phyloP scores from a whole-genome alignment of 2,113 vertebrate genomes.

The Sciurus niger region DNA sequence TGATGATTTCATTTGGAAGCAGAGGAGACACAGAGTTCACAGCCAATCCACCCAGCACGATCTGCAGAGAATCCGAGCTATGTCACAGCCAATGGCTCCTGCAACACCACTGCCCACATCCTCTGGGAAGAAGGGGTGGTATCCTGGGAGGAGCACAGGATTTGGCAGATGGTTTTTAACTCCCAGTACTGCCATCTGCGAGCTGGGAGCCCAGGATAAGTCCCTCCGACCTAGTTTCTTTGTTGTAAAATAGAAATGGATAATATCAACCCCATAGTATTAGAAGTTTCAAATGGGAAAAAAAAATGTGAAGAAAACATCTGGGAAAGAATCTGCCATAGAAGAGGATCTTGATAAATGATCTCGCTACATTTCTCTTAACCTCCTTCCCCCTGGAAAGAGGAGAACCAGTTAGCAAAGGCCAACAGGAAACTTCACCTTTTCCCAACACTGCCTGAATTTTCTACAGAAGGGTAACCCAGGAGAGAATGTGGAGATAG shows the following conservation, averaged over 20 bases:
- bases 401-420: background rate
- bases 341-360: background rate
- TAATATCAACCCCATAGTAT: background rate
- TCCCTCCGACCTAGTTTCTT: background rate
- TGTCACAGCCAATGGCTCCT: background rate
- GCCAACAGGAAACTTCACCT: background rate
- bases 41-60: background rate
- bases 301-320: background rate
- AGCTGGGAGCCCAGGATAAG: background rate
- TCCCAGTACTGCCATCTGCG: background rate
- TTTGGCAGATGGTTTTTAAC: background rate
- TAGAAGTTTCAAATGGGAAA: background rate
- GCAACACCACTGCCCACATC: background rate
- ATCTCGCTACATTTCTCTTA: background rate
- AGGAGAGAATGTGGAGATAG: background rate
- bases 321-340: background rate
- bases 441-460: background rate
- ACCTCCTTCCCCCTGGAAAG: background rate
- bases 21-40: background rate
- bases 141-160: background rate
- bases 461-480: background rate
- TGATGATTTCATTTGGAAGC: slow-evolving; percentile 39
- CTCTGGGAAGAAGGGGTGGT: background rate
- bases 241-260: slow-evolving; percentile 8
- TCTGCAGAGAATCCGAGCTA: background rate